Evolutionary conservation across 2,113 vertebrate species (phyloP), one percentile per base, ranked within the genome.

Genomic region (Reinhardtius hippoglossoides): DNA sequence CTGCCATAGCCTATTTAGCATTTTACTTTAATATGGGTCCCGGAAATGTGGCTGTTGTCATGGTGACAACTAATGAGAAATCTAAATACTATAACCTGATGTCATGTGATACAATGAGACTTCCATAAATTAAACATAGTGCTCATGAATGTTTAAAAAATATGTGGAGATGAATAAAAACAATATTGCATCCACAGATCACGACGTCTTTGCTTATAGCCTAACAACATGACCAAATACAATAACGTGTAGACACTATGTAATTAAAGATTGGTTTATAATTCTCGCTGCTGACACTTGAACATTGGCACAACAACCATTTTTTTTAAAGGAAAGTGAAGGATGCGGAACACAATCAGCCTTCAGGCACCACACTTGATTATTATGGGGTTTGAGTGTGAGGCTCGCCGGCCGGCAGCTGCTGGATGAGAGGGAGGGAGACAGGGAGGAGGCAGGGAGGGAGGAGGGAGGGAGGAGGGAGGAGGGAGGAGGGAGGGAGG

Each of bases 371-470:
- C 37, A 10, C 67, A 72, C 73, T 46, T 85, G 44, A 85, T 88
- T 80, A 70, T 82, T 54, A 48, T 74, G 70, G 61, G 78, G 70
- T 64, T 71, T 72, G 60, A 72, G 84, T 60, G 84, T 57, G 84
- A 89, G 79, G n/a, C 80, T 82, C 80, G 64, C 85, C 87, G 79
- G 84, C 85, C 89, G 89, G 89, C 90, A 92, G 86, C 87, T 91
- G 88, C 84, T 85, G 75, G 78, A 76, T 87, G 84, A 78, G 85
- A 76, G 77, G 63, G 60, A 57, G 48, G 67, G 24, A 37, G 31
- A 3, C 44, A 31, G 20, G 24, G 4, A 42, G 63, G 21, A 23
- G 21, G 57, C 21, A 44, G 72, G 75, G 74, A 26, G 84, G 87
- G 54, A 42, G 16, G 56, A 40, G 84, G 87, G 65, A 56, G 58